Percentiles rank a stretch among this genome's conserved stretches.
Evolutionary conservation across 2,797 vertebrate genomes (phyloP).

Genomic region (Anolis apletophallus): DNA sequence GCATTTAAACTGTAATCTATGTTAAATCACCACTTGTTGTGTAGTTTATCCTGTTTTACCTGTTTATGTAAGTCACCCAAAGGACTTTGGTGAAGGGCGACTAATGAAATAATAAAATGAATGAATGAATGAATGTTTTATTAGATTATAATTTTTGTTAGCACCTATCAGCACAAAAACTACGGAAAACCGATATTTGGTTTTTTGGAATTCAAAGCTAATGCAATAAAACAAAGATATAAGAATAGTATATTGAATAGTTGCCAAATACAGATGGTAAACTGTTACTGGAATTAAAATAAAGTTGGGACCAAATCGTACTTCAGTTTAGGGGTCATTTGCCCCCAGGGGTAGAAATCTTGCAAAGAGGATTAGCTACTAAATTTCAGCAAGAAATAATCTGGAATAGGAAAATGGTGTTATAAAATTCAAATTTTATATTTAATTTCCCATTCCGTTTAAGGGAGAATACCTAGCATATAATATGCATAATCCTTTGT

Average conservation of each 20-base stretch:
- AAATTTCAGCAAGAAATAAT: background rate
- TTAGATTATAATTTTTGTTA: background rate
- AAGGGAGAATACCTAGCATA: background rate
- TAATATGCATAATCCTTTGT: background rate
- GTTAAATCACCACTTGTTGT: too few species aligned
- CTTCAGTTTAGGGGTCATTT: too few species aligned
- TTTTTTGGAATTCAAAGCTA: background rate
- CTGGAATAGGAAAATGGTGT: background rate
- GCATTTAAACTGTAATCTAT: too few species aligned
- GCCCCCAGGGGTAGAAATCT: too few species aligned
- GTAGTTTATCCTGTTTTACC: too few species aligned
- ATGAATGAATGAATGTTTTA: too few species aligned
- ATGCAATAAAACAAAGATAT: background rate
- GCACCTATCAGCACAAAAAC: too few species aligned
- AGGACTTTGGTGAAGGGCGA: too few species aligned
- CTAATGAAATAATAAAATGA: too few species aligned
- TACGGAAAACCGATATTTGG: background rate
- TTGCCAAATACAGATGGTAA: too few species aligned
- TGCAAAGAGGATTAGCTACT: background rate
- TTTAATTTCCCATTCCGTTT: background rate
- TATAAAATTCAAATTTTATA: background rate
- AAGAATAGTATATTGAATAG: background rate
- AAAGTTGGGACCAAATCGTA: background rate
- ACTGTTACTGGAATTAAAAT: background rate
- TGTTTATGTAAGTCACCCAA: too few species aligned